phyloP scores from a whole-genome alignment of 2,113 vertebrate genomes.

The Alces alces region DNA sequence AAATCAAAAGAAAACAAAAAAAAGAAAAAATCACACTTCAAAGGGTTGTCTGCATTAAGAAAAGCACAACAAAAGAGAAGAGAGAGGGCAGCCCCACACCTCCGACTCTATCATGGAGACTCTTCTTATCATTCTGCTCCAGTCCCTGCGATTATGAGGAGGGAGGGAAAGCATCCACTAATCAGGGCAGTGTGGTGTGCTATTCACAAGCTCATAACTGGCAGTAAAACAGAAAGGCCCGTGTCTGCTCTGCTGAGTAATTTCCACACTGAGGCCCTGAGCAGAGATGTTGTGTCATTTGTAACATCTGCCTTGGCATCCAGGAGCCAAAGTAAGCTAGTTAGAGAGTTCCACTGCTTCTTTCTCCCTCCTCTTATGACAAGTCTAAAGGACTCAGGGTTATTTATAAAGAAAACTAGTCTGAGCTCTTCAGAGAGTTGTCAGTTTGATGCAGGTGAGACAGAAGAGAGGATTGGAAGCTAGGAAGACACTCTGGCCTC shows the following conservation, averaged over 20 bases:
- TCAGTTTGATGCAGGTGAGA: slow-evolving; percentile 18
- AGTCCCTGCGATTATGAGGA: slow-evolving; percentile 70
- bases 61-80: slow-evolving; percentile 56
- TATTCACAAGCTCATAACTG: slow-evolving; percentile 76
- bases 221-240: slow-evolving; percentile 78
- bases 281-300: slow-evolving; percentile 72
- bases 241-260: slow-evolving; percentile 78
- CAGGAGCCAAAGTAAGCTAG: slow-evolving; percentile 79
- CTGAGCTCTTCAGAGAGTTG: slow-evolving; percentile 6
- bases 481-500: neutral
- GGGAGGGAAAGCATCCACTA: slow-evolving; percentile 77
- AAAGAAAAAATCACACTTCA: slow-evolving; percentile 15
- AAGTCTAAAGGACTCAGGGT: neutral
- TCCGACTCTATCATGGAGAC: slow-evolving; percentile 36
- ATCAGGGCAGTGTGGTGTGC: slow-evolving; percentile 67
- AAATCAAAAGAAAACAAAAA: neutral
- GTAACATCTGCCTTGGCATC: slow-evolving; percentile 79
- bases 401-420: slow-evolving; percentile 54
- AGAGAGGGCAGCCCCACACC: slow-evolving; percentile 53
- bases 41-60: slow-evolving; percentile 57
- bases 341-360: slow-evolving; percentile 71
- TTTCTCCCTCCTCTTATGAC: slow-evolving; percentile 29
- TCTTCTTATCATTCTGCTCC: slow-evolving; percentile 76
- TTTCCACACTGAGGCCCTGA: slow-evolving; percentile 76
- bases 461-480: neutral